These are phyloP conservation scores for Catamblyrhynchus diadema DNA, from an alignment of 2,797 vertebrate genomes.

Conservation along the genomic window DNA sequence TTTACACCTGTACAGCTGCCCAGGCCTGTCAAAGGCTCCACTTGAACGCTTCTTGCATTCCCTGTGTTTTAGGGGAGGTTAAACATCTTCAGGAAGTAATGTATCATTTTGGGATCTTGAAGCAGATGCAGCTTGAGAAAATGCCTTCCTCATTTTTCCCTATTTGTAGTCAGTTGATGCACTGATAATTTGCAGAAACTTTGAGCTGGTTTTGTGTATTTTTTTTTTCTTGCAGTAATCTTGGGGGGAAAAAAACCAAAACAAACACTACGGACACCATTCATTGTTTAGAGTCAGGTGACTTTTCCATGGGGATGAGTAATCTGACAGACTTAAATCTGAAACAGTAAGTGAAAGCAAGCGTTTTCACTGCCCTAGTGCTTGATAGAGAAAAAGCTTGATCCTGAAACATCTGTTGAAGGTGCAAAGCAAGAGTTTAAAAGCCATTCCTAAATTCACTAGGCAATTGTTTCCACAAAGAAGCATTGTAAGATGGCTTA, in stretches of 20 bases:
- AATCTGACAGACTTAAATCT: background rate
- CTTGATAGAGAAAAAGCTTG: background rate
- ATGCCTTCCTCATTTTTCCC: rapidly evolving
- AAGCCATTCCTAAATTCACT: background rate
- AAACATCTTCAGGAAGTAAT: background rate
- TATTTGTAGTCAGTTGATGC: background rate
- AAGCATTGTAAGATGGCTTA: background rate
- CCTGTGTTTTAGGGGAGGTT: background rate
- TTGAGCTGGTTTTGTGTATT: background rate
- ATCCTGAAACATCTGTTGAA: background rate
- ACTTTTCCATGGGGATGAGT: background rate
- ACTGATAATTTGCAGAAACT: background rate
- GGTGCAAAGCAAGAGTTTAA: background rate
- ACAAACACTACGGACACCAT: background rate
- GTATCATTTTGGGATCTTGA: background rate
- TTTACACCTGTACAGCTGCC: background rate
- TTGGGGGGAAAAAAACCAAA: rapidly evolving
- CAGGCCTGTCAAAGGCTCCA: background rate
- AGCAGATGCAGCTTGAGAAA: background rate
- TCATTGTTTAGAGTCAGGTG: background rate
- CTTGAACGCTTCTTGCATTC: no score
- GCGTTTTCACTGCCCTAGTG: background rate
- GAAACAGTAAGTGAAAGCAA: background rate
- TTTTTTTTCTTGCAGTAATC: background rate
- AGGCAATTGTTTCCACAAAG: background rate